phyloP scores from a whole-genome alignment of 2,888 invertebrate species.

The Harpalus rubripes region DNA sequence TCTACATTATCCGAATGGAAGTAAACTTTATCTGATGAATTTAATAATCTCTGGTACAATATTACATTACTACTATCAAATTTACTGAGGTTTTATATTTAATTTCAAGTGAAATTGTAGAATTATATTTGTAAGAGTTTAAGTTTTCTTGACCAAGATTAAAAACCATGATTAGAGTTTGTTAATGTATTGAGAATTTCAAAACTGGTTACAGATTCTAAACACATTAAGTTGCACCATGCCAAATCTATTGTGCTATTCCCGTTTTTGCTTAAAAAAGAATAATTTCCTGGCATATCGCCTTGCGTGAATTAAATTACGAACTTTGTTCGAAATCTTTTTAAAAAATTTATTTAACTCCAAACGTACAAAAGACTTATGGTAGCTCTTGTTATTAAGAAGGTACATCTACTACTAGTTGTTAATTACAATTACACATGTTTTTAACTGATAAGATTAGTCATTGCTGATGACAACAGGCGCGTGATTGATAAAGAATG shows the following conservation, averaged over 20 bases:
- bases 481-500: too few relatives aligned
- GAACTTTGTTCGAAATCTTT: too few relatives aligned
- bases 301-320: too few relatives aligned
- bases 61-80: background rate
- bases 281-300: background rate
- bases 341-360: too few relatives aligned
- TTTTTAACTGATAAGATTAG: too few relatives aligned
- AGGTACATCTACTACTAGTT: too few relatives aligned
- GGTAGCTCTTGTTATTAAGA: too few relatives aligned
- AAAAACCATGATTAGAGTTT: constrained; percentile 1
- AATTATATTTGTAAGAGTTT: background rate
- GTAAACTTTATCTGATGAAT: constrained; percentile 3
- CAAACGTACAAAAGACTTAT: too few relatives aligned
- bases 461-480: too few relatives aligned
- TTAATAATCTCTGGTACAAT: background rate
- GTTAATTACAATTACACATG: too few relatives aligned
- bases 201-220: constrained; percentile 1
- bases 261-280: background rate
- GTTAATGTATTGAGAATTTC: background rate
- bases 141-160: constrained; percentile 14
- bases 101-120: background rate
- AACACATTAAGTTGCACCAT: constrained; percentile 1
- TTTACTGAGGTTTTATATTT: background rate
- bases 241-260: background rate
- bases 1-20: background rate